phyloP scores from a whole-genome alignment of 2,888 invertebrate species.

The Tenodera sinensis region DNA sequence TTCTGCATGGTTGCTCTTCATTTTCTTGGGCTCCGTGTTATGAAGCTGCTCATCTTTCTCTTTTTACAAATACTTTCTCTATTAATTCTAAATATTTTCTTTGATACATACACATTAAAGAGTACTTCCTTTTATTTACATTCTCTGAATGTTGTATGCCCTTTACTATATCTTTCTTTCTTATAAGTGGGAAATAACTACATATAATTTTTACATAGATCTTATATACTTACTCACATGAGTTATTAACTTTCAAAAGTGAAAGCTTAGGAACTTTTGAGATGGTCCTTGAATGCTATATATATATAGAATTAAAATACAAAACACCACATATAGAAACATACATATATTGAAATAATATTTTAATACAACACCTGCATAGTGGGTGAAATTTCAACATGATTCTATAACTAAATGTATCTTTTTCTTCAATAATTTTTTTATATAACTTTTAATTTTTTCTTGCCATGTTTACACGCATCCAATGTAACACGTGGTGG shows the following conservation, averaged over 20 bases:
- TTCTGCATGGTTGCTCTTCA: slow-evolving; percentile 25
- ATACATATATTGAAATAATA: neutral
- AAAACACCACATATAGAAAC: neutral
- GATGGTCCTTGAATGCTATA: slow-evolving; percentile 72
- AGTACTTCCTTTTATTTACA: slow-evolving; percentile 34
- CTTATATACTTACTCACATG: slow-evolving; percentile 5
- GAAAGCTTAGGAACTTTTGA: slow-evolving; percentile 81
- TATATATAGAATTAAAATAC: neutral
- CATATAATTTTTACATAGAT: neutral
- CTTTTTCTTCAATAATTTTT: slow-evolving; percentile 22
- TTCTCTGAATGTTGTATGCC: slow-evolving; percentile 45
- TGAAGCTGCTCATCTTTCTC: neutral
- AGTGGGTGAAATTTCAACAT: neutral
- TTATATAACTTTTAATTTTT: slow-evolving; percentile 49
- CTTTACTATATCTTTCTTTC: slow-evolving; percentile 39
- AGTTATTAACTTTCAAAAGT: slow-evolving; percentile 33
- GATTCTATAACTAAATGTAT: neutral
- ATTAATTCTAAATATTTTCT: slow-evolving; percentile 21
- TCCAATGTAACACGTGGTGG: slow-evolving; percentile 42
- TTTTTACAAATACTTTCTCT: slow-evolving; percentile 28
- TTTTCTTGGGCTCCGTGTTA: neutral
- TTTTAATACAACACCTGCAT: neutral
- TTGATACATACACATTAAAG: slow-evolving; percentile 6
- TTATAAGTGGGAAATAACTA: slow-evolving; percentile 37
- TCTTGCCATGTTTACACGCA: slow-evolving; percentile 52